Evolutionary conservation across 2,113 vertebrate genomes (phyloP).

Genomic region (Raja brachyura): DNA sequence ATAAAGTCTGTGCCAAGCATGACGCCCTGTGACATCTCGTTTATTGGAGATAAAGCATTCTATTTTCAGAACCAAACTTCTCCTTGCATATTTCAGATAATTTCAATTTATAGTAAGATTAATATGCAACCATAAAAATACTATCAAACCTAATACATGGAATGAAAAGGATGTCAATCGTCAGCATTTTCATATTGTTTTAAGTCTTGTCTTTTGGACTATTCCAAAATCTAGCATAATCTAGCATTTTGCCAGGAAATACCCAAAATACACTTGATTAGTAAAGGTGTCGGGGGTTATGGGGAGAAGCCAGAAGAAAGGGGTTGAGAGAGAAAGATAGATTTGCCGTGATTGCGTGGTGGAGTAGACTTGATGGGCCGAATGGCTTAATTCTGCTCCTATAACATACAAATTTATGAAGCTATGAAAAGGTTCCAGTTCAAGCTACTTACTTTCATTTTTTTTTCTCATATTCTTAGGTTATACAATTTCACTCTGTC

Average conservation of each 20-base stretch:
- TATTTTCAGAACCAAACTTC: not conserved
- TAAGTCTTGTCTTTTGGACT: not conserved
- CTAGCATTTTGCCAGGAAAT: not conserved
- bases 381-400: too few relatives aligned
- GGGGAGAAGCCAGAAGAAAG: too few relatives aligned
- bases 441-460: not conserved
- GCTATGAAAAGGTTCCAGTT: not conserved
- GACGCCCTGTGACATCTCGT: too few relatives aligned
- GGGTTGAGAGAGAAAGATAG: too few relatives aligned
- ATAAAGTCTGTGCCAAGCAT: too few relatives aligned
- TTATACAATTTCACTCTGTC: not conserved
- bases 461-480: not conserved
- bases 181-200: not conserved
- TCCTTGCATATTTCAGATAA: not conserved
- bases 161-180: not conserved
- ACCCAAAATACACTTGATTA: too few relatives aligned
- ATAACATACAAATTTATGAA: too few relatives aligned
- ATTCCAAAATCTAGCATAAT: not conserved
- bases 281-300: too few relatives aligned
- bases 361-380: too few relatives aligned
- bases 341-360: too few relatives aligned
- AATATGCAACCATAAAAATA: not conserved
- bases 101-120: not conserved
- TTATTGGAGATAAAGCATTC: not conserved
- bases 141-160: not conserved